phyloP scores from a whole-genome alignment of 2,888 invertebrate genomes.

The Drosophila neutralis region DNA sequence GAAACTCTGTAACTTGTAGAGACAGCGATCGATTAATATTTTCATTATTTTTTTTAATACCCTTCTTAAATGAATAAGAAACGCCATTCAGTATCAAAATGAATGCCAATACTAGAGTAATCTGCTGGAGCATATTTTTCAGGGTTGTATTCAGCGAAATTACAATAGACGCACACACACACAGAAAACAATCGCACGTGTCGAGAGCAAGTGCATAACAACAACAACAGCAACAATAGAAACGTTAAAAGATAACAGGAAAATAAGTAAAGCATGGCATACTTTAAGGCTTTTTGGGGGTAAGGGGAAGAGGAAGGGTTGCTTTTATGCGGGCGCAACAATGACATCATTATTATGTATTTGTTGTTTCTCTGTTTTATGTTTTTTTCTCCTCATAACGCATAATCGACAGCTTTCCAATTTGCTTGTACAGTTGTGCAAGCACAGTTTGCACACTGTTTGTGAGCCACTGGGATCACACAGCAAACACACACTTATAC shows the following conservation, averaged over 20 bases:
- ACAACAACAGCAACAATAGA: conserved; percentile 24
- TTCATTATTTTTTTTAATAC: not conserved
- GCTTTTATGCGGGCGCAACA: conserved; percentile 20
- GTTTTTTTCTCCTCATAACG: not conserved
- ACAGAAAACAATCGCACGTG: conserved; percentile 5
- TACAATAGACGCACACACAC: conserved; percentile 23
- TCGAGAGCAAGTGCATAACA: conserved; percentile 48
- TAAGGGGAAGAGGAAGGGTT: not conserved
- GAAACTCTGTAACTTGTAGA: not conserved
- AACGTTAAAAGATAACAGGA: not conserved
- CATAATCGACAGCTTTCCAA: conserved; percentile 51
- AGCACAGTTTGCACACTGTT: conserved; percentile 45
- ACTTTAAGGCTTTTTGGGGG: conserved; percentile 49
- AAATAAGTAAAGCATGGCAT: conserved; percentile 50
- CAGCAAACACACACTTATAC: not conserved
- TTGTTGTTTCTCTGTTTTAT: conserved; percentile 5
- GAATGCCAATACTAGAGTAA: conserved; percentile 7
- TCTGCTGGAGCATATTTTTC: conserved; percentile 39
- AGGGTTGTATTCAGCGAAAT: conserved; percentile 36
- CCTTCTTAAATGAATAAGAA: not conserved
- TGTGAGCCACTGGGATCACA: conserved; percentile 34
- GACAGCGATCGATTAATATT: not conserved
- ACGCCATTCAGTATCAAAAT: not conserved
- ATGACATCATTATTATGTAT: conserved; percentile 70
- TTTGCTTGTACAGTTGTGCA: conserved; percentile 30